phyloP scores from a whole-genome alignment of 2,797 vertebrate genomes.

The Sternarchorhynchus goeldii region DNA sequence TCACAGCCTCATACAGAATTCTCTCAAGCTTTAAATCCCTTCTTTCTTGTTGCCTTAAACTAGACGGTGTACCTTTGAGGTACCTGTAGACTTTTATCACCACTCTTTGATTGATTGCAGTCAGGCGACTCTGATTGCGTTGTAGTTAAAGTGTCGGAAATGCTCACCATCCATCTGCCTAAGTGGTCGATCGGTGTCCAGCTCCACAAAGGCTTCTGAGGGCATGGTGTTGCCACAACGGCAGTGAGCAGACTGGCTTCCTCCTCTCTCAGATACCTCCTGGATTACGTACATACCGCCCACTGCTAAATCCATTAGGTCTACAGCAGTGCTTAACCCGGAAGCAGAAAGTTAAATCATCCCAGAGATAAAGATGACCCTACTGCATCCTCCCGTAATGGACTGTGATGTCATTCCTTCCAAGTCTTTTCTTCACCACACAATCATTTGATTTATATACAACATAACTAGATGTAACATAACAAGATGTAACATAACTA shows the following conservation, averaged over 20 bases:
- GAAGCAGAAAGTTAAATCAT: not conserved
- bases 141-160: slow-evolving; percentile 46
- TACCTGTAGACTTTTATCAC: slow-evolving; percentile 39
- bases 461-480: not conserved
- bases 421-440: no score
- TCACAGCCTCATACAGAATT: slow-evolving; percentile 6
- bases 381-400: not conserved
- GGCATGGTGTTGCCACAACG: slow-evolving; percentile 9
- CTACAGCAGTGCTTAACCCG: not conserved
- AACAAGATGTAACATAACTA: not conserved
- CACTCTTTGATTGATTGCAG: slow-evolving; percentile 43
- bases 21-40: not conserved
- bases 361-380: not conserved
- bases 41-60: slow-evolving; percentile 15
- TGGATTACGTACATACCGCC: not conserved
- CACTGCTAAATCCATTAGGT: not conserved
- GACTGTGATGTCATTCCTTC: not conserved
- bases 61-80: slow-evolving; percentile 16
- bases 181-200: slow-evolving; percentile 35
- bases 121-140: slow-evolving; percentile 30
- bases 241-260: not conserved
- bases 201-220: slow-evolving; percentile 18
- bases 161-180: slow-evolving; percentile 44
- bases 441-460: not conserved
- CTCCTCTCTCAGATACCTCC: not conserved